Evolutionary conservation across 2,888 invertebrate species (phyloP).

Genomic region (Drosophila nigricruria): DNA sequence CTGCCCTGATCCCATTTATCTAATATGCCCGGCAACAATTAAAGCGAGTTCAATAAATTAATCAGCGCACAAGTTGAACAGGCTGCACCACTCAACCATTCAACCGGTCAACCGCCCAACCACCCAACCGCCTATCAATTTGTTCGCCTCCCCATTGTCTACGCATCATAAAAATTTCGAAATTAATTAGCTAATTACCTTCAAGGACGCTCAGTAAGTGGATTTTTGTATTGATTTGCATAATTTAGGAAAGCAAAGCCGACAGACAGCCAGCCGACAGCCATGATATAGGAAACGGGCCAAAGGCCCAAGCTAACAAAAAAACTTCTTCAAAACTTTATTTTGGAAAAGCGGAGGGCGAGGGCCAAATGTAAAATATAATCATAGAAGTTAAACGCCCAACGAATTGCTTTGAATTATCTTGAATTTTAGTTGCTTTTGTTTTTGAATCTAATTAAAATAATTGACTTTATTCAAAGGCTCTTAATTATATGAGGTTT

Average conservation of each 20-base stretch:
- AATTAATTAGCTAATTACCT: conserved; percentile 78
- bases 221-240: conserved; percentile 64
- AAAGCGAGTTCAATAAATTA: conserved; percentile 78
- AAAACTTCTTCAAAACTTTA: conserved; percentile 34
- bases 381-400: conserved; percentile 3
- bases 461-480: background rate
- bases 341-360: background rate
- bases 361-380: background rate
- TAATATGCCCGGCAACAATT: conserved; percentile 70
- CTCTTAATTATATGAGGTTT: conserved; percentile 11
- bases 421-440: conserved; percentile 2
- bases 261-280: background rate
- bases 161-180: conserved; percentile 42
- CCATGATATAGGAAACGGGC: background rate
- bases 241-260: conserved; percentile 22
- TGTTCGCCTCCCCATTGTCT: background rate
- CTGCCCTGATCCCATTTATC: conserved; percentile 71
- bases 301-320: conserved; percentile 14
- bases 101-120: background rate
- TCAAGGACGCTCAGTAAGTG: conserved; percentile 36
- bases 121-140: conserved; percentile 6
- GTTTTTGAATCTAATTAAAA: conserved; percentile 13
- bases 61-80: conserved; percentile 45
- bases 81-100: conserved; percentile 1
- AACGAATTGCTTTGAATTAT: background rate